Base-by-base conservation (phyloP, 2,888 invertebrate genomes). In the Gandaritis pyraliata region DNA sequence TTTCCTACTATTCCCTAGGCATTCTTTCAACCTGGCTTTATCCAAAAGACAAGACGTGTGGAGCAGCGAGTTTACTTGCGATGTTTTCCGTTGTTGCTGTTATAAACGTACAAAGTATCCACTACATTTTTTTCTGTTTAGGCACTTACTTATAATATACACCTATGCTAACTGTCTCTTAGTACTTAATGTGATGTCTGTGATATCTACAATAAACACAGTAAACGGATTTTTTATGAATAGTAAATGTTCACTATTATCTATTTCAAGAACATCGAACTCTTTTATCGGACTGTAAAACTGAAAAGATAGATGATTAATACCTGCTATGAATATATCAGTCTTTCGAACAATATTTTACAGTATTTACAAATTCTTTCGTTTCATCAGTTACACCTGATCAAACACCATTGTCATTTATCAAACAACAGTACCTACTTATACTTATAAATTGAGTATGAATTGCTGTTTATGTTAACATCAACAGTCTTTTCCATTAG, bases 321-420 rank as follows among this genome's bases (percentile, higher is more conserved):
- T 49, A 45, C 38, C 18, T 39, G 43, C n/a, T 12, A 48, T 18
- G 38, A 39, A 51, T 56, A 46, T 55, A 61, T 62, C 58, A 54
- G 49, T 52, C 46, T 46, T 11, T 51, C 15, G 33, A 45, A 50
- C 12, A 18, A 43, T 49, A 36, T 56, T 6, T 57, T 29, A 61
- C 50, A 48, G 51, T n/a, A 13, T 46, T 49, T 67, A 61, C 57
- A 65, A 53, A 64, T 66, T 64, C 61, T 57, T 58, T 45, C 45
- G 41, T 65, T 53, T 62, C 56, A 49, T 64, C 54, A 47, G 58
- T 58, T 55, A 43, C 71, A 69, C 70, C 69, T 72, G 69, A 64
- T 18, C 61, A 72, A 72, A 71, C 68, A 71, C 55, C 56, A 70
- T 67, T 70, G 69, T 70, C 63, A 69, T 58, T 45, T 39, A 46